Evolutionary conservation across 2,797 vertebrate species (phyloP), one percentile per base, ranked within the genome.

Genomic region (Aselliscus stoliczkanus): DNA sequence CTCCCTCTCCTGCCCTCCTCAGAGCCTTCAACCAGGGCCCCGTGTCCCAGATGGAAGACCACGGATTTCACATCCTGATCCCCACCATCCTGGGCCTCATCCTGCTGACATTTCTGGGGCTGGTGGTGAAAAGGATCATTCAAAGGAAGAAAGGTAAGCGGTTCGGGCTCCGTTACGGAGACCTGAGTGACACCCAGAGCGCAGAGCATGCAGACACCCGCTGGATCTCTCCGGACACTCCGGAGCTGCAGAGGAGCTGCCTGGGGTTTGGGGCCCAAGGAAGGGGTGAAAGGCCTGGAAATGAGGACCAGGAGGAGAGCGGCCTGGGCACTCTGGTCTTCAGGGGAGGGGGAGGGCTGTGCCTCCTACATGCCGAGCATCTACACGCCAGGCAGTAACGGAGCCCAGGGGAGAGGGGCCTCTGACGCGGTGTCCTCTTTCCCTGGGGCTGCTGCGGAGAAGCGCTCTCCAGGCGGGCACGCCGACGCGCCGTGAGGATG

Each of bases 111-210:
- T 75, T 97, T 17, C 58, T 97, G 54, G 92, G 87, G 18, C 77
- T 97, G 52, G 13, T 97, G 90, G 39, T 82, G 14, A 95, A 67
- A 93, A 96, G 95, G 39, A 64, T 86, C 44, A 13, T 97, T 65
- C 95, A 79, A 20, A 93, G 94, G 62, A 96, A 87, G 34, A 97
- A 85, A 95, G 96, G 97, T 98, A 95, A 97, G 94, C 15, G 0
- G 6, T 39, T 29, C 3, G 25, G n/a, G 50, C 44, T 70, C 15
- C 2, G 54, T 31, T 2, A 29, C 9, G 72, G 31, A 17, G 34
- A 47, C 2, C 44, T 11, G 60, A 44, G n/a, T 34, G 42, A 25
- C 9, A 67, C 60, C 0, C 67, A 58, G 54, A 11, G 3, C 20
- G 37, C 18, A 10, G 56, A 39, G 37, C n/a, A 4, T 54, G 27